A percentile compares a stretch with the other conserved stretches of the same genome.
These are phyloP conservation scores for Cynocephalus volans DNA, from an alignment of 2,113 vertebrate genomes.

Conservation along the genomic window DNA sequence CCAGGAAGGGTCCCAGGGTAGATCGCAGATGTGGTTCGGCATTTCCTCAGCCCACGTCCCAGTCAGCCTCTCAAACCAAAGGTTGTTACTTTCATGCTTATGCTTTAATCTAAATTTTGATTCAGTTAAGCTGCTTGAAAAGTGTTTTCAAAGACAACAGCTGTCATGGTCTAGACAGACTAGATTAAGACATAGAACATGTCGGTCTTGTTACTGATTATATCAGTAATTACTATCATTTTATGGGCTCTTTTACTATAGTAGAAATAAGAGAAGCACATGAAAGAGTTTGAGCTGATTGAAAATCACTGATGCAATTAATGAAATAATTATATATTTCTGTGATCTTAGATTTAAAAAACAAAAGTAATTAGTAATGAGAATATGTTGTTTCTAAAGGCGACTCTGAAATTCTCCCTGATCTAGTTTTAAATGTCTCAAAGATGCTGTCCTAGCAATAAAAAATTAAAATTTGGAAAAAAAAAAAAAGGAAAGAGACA, in stretches of 20 bases:
- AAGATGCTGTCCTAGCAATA: conserved; percentile 26
- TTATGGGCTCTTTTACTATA: background rate
- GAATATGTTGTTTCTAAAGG: conserved; percentile 48
- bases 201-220: background rate
- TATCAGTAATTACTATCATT: background rate
- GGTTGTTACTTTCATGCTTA: background rate
- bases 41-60: background rate
- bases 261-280: conserved; percentile 1
- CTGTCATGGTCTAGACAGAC: background rate
- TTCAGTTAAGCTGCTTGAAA: background rate
- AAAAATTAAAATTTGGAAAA: background rate
- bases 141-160: conserved; percentile 42
- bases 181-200: background rate
- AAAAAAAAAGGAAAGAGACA: conserved; percentile 62
- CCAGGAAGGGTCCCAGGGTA: background rate
- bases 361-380: background rate
- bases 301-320: conserved; percentile 49
- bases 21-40: background rate
- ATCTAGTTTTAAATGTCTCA: conserved; percentile 66
- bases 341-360: background rate
- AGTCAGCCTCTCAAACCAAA: background rate
- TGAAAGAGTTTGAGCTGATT: background rate
- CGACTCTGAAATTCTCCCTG: conserved; percentile 1
- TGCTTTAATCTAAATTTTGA: conserved; percentile 23
- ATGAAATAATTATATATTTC: conserved; percentile 13